Evolutionary conservation across 2,113 vertebrate species (phyloP), one percentile per base, ranked within the genome.

Genomic region (Thymallus thymallus): DNA sequence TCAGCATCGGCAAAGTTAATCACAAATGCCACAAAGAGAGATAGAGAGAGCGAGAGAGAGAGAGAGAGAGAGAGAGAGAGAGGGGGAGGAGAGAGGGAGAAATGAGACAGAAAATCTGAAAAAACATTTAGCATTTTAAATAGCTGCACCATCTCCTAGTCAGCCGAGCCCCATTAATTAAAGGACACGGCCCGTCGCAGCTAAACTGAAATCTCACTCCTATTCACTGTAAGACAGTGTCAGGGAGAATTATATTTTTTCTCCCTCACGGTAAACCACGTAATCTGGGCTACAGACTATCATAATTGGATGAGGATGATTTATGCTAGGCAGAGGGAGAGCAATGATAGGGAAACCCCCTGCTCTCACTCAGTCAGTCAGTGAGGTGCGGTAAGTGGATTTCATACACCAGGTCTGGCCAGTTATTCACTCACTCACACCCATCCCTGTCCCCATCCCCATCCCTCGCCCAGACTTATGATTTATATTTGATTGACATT

Each of bases 251-350:
- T 80, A 86, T 86, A 78, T 55, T 69, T 55, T 69, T 18, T 70
- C 71, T 74, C 68, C 76, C 71, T 41, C 65, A 63, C 73, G n/a
- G 71, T 68, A 83, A 85, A 87, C 83, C 73, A 82, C 18, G 16
- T 87, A 84, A 91, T 91, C 87, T 88, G 55, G 66, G 74, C 77
- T 73, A 64, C 78, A 76, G 81, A 90, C 84, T 69, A 88, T 86
- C 74, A 86, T 90, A 90, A 91, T 86, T 91, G 84, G 82, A 87
- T 87, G 84, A 88, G 76, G 79, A 86, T 87, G 82, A 89, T 90
- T 91, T 85, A 91, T 87, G 71, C 68, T 73, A 84, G 82, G 82
- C 85, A 71, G 61, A 78, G 74, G 78, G 77, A 76, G 82, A 88
- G 82, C 79, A 74, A 88, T 81, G 77, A 77, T 72, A 32, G 55